Conservation (phyloP, 2,113 vertebrate species). For the Xiphias gladius region DNA sequence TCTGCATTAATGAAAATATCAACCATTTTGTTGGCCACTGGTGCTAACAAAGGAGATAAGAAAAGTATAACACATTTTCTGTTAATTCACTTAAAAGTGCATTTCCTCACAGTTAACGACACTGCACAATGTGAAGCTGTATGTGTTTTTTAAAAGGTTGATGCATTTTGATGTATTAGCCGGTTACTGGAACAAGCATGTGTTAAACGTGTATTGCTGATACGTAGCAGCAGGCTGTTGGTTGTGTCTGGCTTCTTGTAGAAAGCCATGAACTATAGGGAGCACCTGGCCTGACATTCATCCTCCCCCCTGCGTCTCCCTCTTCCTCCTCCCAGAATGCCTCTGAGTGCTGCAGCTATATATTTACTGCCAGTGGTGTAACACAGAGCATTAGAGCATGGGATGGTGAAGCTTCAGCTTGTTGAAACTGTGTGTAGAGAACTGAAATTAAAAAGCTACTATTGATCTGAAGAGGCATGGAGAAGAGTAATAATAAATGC, state of each 20-base stretch:
- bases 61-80: neutral
- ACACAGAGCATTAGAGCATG: conserved; percentile 87
- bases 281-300: conserved; percentile 39
- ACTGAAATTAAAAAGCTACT: conserved; percentile 53
- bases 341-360: conserved; percentile 65
- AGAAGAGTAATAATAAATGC: conserved; percentile 71
- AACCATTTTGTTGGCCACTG: neutral
- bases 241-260: conserved; percentile 86
- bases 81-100: neutral
- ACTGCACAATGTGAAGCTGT: conserved; percentile 43
- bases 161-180: neutral
- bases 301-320: too few relatives aligned
- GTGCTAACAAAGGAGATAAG: neutral
- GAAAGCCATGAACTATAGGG: conserved; percentile 52
- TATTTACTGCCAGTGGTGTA: conserved; percentile 78
- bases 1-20: neutral
- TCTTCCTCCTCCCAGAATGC: conserved; percentile 77
- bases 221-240: conserved; percentile 79
- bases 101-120: conserved; percentile 21
- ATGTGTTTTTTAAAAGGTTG: conserved; percentile 71
- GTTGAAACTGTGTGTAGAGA: conserved; percentile 83
- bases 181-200: conserved; percentile 81
- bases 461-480: conserved; percentile 48
- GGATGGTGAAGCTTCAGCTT: conserved; percentile 78
- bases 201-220: conserved; percentile 25